These are phyloP conservation scores for Liolophura sinensis DNA, from an alignment of 1,140 invertebrate species.

Conservation along the genomic window DNA sequence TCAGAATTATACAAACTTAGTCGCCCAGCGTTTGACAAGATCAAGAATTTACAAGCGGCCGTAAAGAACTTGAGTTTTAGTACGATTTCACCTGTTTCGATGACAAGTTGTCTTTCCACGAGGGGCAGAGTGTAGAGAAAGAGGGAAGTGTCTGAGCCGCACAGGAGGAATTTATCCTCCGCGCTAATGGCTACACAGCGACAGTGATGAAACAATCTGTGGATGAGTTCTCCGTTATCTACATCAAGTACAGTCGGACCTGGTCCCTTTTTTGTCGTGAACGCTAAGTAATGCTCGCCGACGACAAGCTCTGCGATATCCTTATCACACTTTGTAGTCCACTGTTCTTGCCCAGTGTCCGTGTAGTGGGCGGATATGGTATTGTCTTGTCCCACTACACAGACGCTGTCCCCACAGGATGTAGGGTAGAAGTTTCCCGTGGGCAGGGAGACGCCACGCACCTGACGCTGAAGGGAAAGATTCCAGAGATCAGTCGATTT, in stretches of 20 bases:
- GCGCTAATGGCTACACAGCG: constrained; percentile 87
- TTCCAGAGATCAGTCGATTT: constrained; percentile 40
- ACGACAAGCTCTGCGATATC: constrained; percentile 25
- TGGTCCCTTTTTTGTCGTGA: constrained; percentile 92
- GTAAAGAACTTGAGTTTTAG: constrained; percentile 36
- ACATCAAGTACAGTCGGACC: constrained; percentile 72
- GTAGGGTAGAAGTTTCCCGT: constrained; percentile 58
- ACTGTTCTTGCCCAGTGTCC: constrained; percentile 34
- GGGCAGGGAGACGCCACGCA: constrained; percentile 61
- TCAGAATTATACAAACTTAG: constrained; percentile 37
- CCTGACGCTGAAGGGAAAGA: constrained; percentile 34
- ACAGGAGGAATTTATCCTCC: constrained; percentile 88
- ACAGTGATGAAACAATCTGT: constrained; percentile 68
- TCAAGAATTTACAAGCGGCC: constrained; percentile 31
- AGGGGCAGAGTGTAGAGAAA: constrained; percentile 69
- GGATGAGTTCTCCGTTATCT: constrained; percentile 49
- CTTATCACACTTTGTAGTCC: constrained; percentile 33
- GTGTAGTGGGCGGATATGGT: constrained; percentile 28
- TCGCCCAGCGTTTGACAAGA: constrained; percentile 36
- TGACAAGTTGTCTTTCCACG: constrained; percentile 40
- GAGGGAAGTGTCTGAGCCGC: constrained; percentile 77
- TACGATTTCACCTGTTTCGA: constrained; percentile 33
- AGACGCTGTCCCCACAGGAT: constrained; percentile 35
- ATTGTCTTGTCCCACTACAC: constrained; percentile 35
- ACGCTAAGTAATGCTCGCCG: constrained; percentile 66